Percentiles rank a stretch among this genome's conserved stretches.
phyloP scores from a whole-genome alignment of 1,140 invertebrate genomes.

The Drosophila mayri region DNA sequence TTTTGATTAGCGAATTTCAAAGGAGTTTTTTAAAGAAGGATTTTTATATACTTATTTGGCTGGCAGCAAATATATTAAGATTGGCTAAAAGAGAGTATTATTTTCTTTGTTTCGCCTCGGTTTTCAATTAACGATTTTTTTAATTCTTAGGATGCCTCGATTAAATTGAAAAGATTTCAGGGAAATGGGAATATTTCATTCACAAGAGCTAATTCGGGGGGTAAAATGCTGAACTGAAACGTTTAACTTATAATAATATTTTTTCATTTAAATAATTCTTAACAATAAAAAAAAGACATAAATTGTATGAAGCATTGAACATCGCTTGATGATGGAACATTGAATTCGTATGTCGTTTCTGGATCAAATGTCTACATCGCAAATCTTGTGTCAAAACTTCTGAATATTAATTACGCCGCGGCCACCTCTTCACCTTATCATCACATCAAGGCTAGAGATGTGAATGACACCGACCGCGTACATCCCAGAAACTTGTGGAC shows the following conservation, averaged over 20 bases:
- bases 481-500: conserved; percentile 11
- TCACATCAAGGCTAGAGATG: background rate
- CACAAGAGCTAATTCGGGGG: background rate
- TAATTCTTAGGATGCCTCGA: too few relatives aligned
- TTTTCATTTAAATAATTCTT: background rate
- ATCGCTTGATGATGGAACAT: conserved; percentile 3
- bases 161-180: background rate
- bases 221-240: background rate
- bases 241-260: background rate
- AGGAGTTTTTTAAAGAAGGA: background rate
- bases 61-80: background rate
- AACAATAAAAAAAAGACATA: background rate
- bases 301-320: background rate
- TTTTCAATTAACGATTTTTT: background rate
- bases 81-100: background rate
- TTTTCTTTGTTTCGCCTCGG: background rate
- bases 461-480: conserved; percentile 8
- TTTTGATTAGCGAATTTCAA: background rate
- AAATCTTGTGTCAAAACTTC: background rate
- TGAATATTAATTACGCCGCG: conserved; percentile 1
- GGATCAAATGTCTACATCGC: conserved; percentile 3
- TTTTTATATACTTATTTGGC: background rate
- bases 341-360: background rate
- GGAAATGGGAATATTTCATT: background rate
- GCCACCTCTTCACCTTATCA: conserved; percentile 4